phyloP scores from a whole-genome alignment of 2,113 vertebrate genomes.

The Parus major region DNA sequence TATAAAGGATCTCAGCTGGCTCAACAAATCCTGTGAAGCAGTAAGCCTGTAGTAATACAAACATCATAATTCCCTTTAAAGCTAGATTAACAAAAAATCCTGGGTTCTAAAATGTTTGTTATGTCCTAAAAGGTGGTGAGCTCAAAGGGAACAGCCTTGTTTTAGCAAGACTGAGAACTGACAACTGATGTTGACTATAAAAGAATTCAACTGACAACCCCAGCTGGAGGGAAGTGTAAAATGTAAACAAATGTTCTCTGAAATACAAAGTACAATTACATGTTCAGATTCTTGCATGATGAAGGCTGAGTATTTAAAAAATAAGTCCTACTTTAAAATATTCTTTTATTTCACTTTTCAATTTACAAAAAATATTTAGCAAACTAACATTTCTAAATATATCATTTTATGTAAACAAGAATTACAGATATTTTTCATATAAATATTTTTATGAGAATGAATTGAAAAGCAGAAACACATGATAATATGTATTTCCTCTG shows the following conservation, averaged over 20 bases:
- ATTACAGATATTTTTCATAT: background rate
- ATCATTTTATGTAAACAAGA: background rate
- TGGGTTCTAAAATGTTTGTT: background rate
- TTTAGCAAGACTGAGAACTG: background rate
- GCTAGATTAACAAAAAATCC: background rate
- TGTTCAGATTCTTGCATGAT: background rate
- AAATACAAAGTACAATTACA: background rate
- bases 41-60: background rate
- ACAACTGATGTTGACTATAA: background rate
- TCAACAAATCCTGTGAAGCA: background rate
- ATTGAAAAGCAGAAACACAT: slow-evolving; percentile 1
- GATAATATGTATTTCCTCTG: background rate
- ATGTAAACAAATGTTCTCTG: background rate
- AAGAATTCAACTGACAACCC: background rate
- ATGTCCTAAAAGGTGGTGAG: background rate
- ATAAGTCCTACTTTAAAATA: background rate
- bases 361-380: background rate
- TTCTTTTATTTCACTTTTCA: background rate
- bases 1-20: background rate
- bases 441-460: background rate
- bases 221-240: background rate
- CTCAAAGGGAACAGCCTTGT: background rate
- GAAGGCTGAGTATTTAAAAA: background rate
- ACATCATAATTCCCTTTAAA: background rate
- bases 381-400: background rate